Percentiles rank a stretch among this genome's conserved stretches.
These are phyloP conservation scores for Dasyornis broadbenti DNA, from an alignment of 2,113 vertebrate species.

Conservation along the genomic window DNA sequence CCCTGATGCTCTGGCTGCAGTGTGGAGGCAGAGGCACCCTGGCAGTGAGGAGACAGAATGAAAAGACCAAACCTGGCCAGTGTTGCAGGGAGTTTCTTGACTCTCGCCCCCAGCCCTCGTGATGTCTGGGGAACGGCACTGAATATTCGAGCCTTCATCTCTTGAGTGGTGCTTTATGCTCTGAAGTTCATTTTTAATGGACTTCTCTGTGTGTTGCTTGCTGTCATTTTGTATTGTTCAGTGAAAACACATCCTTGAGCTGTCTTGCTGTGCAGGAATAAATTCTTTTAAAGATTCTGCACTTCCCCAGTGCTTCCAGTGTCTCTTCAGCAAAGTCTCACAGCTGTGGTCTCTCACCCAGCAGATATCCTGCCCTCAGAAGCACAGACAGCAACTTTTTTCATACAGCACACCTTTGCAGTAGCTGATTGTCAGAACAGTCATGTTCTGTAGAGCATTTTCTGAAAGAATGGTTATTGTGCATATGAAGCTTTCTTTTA, in stretches of 20 bases:
- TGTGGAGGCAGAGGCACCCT: accelerated
- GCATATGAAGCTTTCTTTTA: background rate
- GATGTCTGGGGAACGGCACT: accelerated
- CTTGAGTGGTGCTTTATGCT: background rate
- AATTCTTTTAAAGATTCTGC: background rate
- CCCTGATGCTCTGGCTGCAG: background rate
- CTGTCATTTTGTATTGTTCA: background rate
- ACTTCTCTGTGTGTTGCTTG: background rate
- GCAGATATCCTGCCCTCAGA: background rate
- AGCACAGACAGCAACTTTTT: background rate
- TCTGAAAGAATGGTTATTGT: background rate
- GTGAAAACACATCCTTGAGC: background rate
- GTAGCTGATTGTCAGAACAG: background rate
- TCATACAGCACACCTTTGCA: background rate
- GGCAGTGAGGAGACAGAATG: background rate
- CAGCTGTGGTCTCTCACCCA: background rate
- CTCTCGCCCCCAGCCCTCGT: background rate
- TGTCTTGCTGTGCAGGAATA: background rate
- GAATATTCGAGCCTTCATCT: background rate
- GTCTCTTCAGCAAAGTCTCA: background rate
- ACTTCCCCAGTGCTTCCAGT: background rate
- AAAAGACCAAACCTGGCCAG: background rate
- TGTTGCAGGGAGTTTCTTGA: background rate
- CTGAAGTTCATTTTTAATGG: background rate
- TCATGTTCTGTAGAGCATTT: background rate